phyloP scores from a whole-genome alignment of 2,888 invertebrate species.

The Antheraea assamensis region DNA sequence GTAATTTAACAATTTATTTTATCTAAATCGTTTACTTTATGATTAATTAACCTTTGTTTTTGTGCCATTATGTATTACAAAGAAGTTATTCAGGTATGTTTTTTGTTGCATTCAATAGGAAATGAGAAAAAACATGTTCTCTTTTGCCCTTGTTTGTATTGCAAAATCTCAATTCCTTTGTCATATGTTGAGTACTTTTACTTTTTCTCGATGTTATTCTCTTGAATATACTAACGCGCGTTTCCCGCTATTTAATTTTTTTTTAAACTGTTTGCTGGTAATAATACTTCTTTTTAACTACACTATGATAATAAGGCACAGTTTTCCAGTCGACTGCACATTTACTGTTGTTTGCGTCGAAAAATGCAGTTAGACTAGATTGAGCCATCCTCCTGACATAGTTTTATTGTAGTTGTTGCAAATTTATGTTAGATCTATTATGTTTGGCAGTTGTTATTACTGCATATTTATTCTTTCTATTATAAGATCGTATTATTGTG shows the following conservation, averaged over 20 bases:
- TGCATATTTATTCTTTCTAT: background rate
- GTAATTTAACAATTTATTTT: constrained; percentile 63
- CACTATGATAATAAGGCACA: constrained; percentile 52
- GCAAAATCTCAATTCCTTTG: constrained; percentile 77
- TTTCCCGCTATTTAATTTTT: constrained; percentile 58
- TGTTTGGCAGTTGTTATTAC: no score
- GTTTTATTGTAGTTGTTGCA: constrained; percentile 15
- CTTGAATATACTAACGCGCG: constrained; percentile 36
- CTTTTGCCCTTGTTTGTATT: constrained; percentile 74
- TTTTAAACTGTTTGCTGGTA: constrained; percentile 48
- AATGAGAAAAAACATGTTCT: constrained; percentile 64
- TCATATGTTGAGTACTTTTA: constrained; percentile 72
- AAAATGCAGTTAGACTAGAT: constrained; percentile 51
- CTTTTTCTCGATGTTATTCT: constrained; percentile 57
- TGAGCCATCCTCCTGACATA: constrained; percentile 34
- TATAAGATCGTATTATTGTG: no score
- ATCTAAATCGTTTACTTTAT: constrained; percentile 59
- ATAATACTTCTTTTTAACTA: constrained; percentile 36
- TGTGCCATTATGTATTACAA: constrained; percentile 61
- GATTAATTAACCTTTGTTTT: constrained; percentile 54
- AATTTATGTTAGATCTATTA: background rate
- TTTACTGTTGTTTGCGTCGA: constrained; percentile 48
- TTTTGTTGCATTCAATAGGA: constrained; percentile 33
- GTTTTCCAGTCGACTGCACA: constrained; percentile 57
- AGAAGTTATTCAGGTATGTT: constrained; percentile 53